These are phyloP conservation scores for Branchipolynoe longqiensis DNA, from an alignment of 2,888 invertebrate species.

Conservation along the genomic window DNA sequence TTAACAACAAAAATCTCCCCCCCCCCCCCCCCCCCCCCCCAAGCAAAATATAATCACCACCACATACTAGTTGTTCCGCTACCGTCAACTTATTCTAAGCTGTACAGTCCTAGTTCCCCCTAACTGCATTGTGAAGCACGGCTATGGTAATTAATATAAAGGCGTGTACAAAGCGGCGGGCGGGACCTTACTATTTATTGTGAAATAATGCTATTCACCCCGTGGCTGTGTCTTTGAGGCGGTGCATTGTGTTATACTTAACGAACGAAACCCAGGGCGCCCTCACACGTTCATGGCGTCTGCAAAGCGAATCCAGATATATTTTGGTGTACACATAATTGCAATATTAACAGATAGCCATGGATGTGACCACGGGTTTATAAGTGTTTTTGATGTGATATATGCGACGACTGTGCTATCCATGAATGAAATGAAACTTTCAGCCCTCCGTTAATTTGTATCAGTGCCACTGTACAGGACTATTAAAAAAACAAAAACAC, in stretches of 20 bases:
- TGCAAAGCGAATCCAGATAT: not conserved
- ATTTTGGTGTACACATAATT: slow-evolving; percentile 17
- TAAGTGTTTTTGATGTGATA: slow-evolving; percentile 30
- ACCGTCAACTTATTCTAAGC: not conserved
- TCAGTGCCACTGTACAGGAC: slow-evolving; percentile 16
- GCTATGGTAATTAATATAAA: not conserved
- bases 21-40: too few species aligned
- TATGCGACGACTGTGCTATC: slow-evolving; percentile 1
- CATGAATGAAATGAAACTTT: not conserved
- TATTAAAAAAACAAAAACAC: slow-evolving; percentile 1
- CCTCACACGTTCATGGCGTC: not conserved
- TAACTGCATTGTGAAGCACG: not conserved
- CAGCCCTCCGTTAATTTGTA: slow-evolving; percentile 44
- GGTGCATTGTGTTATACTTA: slow-evolving; percentile 27
- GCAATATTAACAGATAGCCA: not conserved
- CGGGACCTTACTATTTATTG: not conserved
- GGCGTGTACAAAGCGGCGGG: not conserved
- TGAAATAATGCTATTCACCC: slow-evolving; percentile 8
- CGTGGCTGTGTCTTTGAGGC: not conserved
- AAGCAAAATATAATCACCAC: too few species aligned
- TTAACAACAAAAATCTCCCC: not conserved
- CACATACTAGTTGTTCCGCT: not conserved
- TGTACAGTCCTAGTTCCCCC: not conserved
- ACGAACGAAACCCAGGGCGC: not conserved
- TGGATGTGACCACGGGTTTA: not conserved